Evolutionary conservation across 2,113 vertebrate species (phyloP), one percentile per base, ranked within the genome.

Genomic region (Myrmecobius fasciatus): DNA sequence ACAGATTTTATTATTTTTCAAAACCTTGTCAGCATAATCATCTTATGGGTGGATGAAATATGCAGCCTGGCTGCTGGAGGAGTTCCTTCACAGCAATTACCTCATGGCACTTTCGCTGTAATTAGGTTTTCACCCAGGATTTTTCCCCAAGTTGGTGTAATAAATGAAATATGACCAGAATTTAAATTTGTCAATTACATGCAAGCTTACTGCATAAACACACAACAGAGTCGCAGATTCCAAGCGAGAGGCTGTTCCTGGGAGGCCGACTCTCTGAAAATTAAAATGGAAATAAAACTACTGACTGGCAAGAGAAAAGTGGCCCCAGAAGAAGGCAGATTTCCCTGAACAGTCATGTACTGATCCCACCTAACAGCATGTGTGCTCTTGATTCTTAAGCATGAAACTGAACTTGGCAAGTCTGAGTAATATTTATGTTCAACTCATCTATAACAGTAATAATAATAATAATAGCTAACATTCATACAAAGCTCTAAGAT

Each of bases 1-100:
- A 94, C 93, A 96, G 95, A 94, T 95, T 98, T 98, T 96, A 97
- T 98, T 98, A 97, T 96, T 98, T 98, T 93, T 92, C 91, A 96
- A 97, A 93, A 92, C 98, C 97, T 97, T 97, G 96, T 96, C 94
- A 97, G 95, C 91, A 94, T 96, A 96, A 97, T 98, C 91, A 49
- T 96, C 98, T 98, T 94, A 96, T 51, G 96, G 96, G 95, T 11
- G 95, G 89, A 94, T 96, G 75, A 96, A 97, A 97, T 94, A 96
- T 97, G 94, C 92, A 95, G 89, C 91, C 95, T 93, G 60, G 88
- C 90, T 46, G 25, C 96, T 94, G 91, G 92, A 95, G 48, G 93
- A 97, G 92, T 92, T 97, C 92, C 94, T 92, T 91, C 95, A 90
- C 8, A 3, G 94, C 96, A 96, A 96, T 97, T 98, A 88, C 17